Evolutionary conservation across 2,888 invertebrate genomes (phyloP).

Genomic region (Scrobipalpa costella): DNA sequence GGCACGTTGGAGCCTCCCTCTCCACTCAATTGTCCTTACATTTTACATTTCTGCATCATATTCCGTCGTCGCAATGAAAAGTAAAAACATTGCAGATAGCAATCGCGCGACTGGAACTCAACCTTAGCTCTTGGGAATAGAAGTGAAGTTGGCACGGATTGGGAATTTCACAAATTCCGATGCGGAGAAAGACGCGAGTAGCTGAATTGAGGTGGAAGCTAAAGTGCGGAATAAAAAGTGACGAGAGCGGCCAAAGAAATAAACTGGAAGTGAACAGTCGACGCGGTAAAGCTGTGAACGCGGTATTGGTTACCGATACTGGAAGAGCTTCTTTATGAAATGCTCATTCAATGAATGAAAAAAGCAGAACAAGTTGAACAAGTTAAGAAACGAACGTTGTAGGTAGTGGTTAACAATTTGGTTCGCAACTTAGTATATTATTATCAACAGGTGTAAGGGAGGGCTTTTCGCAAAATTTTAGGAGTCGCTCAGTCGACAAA

Average conservation of each 20-base stretch:
- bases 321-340: not conserved
- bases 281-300: conserved; percentile 19
- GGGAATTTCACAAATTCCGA: conserved; percentile 61
- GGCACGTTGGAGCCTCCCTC: conserved; percentile 53
- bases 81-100: conserved; percentile 69
- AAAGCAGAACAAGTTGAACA: not conserved
- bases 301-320: conserved; percentile 33
- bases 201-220: conserved; percentile 75
- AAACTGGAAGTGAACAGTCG: conserved; percentile 36
- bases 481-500: too few relatives aligned
- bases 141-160: conserved; percentile 37
- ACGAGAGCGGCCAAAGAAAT: conserved; percentile 49
- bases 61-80: conserved; percentile 74
- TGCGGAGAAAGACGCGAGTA: conserved; percentile 72
- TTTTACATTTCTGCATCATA: conserved; percentile 79
- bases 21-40: conserved; percentile 75
- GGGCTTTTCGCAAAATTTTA: too few relatives aligned
- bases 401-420: too few relatives aligned
- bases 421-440: too few relatives aligned
- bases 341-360: not conserved
- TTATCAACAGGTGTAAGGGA: too few relatives aligned
- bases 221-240: conserved; percentile 78
- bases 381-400: too few relatives aligned
- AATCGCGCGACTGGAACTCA: conserved; percentile 28
- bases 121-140: conserved; percentile 36